Percentiles rank a stretch among this genome's conserved stretches.
Evolutionary conservation across 2,888 invertebrate species (phyloP).

Genomic region (Pegoplata infirma): DNA sequence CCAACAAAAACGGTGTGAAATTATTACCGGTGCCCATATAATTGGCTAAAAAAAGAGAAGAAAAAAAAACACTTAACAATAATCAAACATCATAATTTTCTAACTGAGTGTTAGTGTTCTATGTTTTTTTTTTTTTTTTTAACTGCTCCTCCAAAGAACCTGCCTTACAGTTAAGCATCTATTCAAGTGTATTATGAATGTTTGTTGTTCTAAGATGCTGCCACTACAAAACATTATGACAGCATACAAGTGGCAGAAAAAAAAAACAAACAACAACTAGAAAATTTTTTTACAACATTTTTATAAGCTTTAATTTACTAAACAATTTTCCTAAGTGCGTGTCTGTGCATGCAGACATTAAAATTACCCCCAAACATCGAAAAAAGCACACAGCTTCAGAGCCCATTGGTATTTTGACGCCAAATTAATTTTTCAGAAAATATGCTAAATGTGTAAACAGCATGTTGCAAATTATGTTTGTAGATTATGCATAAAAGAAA

Average conservation of each 20-base stretch:
- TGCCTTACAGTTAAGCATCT: no score
- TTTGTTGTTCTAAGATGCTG: no score
- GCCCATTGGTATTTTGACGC: constrained; percentile 45
- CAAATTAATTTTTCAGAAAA: constrained; percentile 45
- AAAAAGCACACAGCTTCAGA: neutral
- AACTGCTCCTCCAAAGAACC: no score
- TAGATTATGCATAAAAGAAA: no score
- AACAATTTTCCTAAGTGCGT: constrained; percentile 15
- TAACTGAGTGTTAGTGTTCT: no score
- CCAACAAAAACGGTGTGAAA: constrained; percentile 19
- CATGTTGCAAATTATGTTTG: constrained; percentile 48
- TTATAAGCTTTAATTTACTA: neutral
- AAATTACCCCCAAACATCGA: constrained; percentile 9
- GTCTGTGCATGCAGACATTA: constrained; percentile 25
- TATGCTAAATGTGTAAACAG: constrained; percentile 52
- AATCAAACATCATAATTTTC: no score
- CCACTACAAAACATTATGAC: neutral
- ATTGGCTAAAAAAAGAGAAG: neutral
- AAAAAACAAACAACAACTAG: no score
- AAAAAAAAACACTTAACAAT: no score
- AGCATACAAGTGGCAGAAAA: constrained; percentile 3
- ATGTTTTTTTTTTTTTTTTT: no score
- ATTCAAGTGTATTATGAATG: no score
- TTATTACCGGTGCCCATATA: constrained; percentile 7
- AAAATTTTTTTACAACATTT: constrained; percentile 23